Conservation (phyloP, 2,888 invertebrate species). For the Hymenopus coronatus region DNA sequence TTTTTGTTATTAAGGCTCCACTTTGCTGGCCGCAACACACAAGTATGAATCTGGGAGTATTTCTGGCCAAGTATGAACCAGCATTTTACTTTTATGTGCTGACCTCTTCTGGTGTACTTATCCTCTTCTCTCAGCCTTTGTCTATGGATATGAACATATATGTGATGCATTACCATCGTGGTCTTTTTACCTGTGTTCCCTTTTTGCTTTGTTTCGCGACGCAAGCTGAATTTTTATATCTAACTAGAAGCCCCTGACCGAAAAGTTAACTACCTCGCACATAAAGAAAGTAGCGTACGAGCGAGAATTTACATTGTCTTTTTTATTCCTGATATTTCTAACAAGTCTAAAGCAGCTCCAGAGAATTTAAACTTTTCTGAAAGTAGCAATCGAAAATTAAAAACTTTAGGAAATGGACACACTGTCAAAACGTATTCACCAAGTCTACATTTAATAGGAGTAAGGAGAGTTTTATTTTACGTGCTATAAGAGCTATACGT, state of each 20-base stretch:
- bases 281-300: background rate
- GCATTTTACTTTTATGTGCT: background rate
- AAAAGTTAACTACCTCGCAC: background rate
- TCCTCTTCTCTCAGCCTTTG: background rate
- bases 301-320: too few species aligned
- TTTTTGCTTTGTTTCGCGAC: background rate
- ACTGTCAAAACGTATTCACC: too few species aligned
- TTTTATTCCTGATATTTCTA: too few species aligned
- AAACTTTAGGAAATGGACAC: too few species aligned
- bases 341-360: too few species aligned
- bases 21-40: background rate
- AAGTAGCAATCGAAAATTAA: too few species aligned
- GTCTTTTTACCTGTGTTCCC: too few species aligned
- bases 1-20: background rate
- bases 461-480: too few species aligned
- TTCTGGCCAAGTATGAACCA: background rate
- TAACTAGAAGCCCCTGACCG: background rate
- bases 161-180: too few species aligned
- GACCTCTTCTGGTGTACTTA: background rate
- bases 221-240: background rate
- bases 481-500: too few species aligned
- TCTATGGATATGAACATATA: background rate
- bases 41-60: background rate
- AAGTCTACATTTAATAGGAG: too few species aligned
- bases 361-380: too few species aligned